Conservation (phyloP, 2,797 vertebrate species). For the Oreochromis mossambicus region DNA sequence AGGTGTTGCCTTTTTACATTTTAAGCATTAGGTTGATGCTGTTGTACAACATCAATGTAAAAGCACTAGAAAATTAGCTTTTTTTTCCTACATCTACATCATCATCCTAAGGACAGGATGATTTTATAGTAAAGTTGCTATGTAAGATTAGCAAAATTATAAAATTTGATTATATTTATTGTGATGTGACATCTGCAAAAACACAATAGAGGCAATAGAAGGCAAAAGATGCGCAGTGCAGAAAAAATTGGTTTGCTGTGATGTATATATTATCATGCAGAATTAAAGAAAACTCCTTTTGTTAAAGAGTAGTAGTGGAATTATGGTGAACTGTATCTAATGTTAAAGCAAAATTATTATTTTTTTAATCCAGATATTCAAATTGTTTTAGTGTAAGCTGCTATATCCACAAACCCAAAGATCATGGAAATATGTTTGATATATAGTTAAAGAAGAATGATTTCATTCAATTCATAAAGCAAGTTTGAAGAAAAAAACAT, state of each 20-base stretch:
- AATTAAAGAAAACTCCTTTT: not conserved
- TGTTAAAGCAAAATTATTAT: not conserved
- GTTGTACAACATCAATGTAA: not conserved
- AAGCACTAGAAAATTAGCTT: not conserved
- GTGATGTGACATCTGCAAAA: not conserved
- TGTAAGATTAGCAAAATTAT: not conserved
- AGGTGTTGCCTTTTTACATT: constrained; percentile 39
- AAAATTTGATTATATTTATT: not conserved
- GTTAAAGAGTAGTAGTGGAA: not conserved
- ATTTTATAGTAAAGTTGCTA: not conserved
- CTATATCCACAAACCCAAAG: not conserved
- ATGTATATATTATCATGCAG: not conserved
- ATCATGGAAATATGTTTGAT: not conserved
- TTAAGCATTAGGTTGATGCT: constrained; percentile 16
- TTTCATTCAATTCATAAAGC: constrained; percentile 35
- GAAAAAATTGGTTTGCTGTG: not conserved
- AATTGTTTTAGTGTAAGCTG: not conserved
- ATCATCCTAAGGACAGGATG: constrained; percentile 9
- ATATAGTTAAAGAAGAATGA: constrained; percentile 28
- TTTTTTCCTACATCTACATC: not conserved
- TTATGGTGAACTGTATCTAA: not conserved
- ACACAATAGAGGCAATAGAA: not conserved
- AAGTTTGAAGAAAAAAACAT: constrained; percentile 23
- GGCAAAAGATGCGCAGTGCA: not conserved
- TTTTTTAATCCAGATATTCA: not conserved